Base-by-base conservation (phyloP, 92 coral and sea anemone genomes). In the Isaurus tuberculatus region DNA sequence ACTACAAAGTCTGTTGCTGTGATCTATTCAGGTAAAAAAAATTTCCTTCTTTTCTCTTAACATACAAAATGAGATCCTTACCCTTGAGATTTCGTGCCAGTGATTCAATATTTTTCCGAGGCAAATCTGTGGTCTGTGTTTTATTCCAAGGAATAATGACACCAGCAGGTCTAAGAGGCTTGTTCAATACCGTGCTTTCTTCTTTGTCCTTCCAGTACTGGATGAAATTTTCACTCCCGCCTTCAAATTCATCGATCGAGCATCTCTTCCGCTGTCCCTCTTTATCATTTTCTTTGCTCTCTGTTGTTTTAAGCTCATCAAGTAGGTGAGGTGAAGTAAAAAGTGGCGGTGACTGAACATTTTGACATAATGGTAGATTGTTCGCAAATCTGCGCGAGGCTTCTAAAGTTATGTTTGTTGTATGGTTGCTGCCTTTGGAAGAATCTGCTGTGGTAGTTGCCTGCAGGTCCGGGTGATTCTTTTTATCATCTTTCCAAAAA, bases 161-260 rank as follows among this genome's bases (percentile, higher is more conserved):
- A 1, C 99, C 99, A 5, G 97, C 96, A n/a, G 94, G 93, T 23
- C 99, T 88, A 23, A 81, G 29, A 0, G 99, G 99, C 20, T 67
- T 68, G 28, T 75, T 75, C 23, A 74, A 20, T 8, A 79, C 90
- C 22, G 58, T 51, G 11, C 60, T 22, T 16, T 86, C 86, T 29
- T 20, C 27, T 16, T 44, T 36, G 36, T 60, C 55, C 20, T 26
- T 27, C 40, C 28, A 53, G 78, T 16, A 15, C 53, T 34, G 32
- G 20, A 60, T 64, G 36, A 77, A 60, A 58, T 61, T 75, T 31
- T 46, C 80, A 10, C 30, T n/a, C 10, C 66, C 27, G 6, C 69
- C 68, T 77, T 57, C n/a, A n/a, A n/a, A n/a, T n/a, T n/a, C 82
- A 22, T 58, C 70, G 2, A 77, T 16, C 5, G 82, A 77, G 43